phyloP scores from a whole-genome alignment of 1,140 invertebrate genomes.

The Ceratosolen solmsi region DNA sequence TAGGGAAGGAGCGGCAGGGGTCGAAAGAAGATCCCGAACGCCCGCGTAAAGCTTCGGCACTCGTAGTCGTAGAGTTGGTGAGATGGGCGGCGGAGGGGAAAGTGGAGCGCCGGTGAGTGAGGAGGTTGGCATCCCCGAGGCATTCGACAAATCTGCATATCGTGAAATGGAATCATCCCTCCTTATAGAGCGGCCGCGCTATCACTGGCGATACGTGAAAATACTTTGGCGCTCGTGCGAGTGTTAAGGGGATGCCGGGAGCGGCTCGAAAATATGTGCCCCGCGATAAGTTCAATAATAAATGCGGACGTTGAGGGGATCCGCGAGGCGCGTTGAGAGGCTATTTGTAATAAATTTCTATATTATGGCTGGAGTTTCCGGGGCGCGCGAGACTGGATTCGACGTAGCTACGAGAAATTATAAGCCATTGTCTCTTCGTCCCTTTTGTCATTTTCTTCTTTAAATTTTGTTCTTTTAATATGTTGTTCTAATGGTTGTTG shows the following conservation, averaged over 20 bases:
- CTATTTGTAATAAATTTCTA: slow-evolving; percentile 46
- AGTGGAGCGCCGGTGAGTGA: neutral
- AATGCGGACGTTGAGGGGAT: slow-evolving; percentile 7
- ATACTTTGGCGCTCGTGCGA: slow-evolving; percentile 13
- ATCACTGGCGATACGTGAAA: slow-evolving; percentile 20
- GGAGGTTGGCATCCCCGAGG: slow-evolving; percentile 36
- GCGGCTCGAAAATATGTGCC: slow-evolving; percentile 10
- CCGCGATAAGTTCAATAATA: slow-evolving; percentile 44
- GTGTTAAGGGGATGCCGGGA: neutral
- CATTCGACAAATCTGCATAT: slow-evolving; percentile 53
- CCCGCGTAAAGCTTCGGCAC: neutral
- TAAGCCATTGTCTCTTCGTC: neutral
- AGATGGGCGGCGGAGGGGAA: neutral
- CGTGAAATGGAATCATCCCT: slow-evolving; percentile 49
- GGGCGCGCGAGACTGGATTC: neutral
- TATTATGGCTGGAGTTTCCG: slow-evolving; percentile 17
- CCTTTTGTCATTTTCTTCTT: neutral
- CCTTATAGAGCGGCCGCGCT: slow-evolving; percentile 1
- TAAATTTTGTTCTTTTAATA: too few species aligned
- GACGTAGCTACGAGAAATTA: slow-evolving; percentile 5
- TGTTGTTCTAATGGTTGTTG: too few species aligned
- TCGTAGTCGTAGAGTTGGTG: neutral
- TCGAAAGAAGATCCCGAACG: neutral
- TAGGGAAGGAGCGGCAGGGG: neutral
- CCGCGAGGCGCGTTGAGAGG: slow-evolving; percentile 18